phyloP scores from a whole-genome alignment of 2,797 vertebrate species.

The Mycteria americana region DNA sequence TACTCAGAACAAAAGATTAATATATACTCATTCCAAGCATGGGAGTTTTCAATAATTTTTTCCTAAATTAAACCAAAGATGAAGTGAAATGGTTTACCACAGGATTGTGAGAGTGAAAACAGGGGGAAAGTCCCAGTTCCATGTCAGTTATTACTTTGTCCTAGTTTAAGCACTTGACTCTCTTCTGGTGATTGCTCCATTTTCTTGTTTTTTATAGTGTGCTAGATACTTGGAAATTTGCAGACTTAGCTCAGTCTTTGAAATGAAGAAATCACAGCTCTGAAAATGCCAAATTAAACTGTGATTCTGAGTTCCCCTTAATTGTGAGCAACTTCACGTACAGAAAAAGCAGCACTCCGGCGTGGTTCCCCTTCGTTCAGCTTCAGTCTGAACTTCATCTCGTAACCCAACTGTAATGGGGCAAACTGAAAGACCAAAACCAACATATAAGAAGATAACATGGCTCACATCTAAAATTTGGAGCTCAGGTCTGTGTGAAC shows the following conservation, averaged over 20 bases:
- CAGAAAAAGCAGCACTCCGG: background rate
- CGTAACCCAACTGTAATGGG: background rate
- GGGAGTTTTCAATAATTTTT: constrained; percentile 63
- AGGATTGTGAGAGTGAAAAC: constrained; percentile 43
- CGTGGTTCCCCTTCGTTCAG: background rate
- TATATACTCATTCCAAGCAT: constrained; percentile 32
- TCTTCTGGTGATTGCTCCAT: constrained; percentile 3
- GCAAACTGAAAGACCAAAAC: background rate
- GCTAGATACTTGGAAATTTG: constrained; percentile 34
- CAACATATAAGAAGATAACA: background rate
- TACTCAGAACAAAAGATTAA: constrained; percentile 59
- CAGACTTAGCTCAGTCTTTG: constrained; percentile 2
- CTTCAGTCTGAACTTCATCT: background rate
- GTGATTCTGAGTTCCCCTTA: background rate
- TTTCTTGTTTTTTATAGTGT: background rate
- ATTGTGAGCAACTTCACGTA: background rate
- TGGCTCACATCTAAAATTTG: background rate
- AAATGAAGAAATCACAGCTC: constrained; percentile 26
- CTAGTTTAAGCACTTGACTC: constrained; percentile 17
- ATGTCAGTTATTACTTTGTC: constrained; percentile 2
- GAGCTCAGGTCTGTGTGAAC: background rate
- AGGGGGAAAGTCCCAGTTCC: constrained; percentile 17
- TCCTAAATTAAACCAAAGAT: constrained; percentile 33
- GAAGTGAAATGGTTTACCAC: constrained; percentile 41
- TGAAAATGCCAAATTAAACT: constrained; percentile 20